phyloP scores from a whole-genome alignment of 2,888 invertebrate genomes.

The Drosophila nr. fundita region DNA sequence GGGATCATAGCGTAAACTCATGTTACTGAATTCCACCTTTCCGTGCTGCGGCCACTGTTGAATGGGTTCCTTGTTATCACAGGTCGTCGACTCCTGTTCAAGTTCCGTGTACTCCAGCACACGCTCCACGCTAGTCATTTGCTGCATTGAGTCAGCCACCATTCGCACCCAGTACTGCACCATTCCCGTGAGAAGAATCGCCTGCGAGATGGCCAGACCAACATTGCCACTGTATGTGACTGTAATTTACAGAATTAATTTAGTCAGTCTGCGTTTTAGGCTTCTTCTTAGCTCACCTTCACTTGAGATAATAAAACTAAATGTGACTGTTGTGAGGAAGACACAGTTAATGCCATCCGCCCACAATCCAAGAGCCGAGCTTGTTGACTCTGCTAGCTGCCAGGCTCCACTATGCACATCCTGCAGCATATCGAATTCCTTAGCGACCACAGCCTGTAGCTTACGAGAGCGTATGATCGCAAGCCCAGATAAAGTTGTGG shows the following conservation, averaged over 20 bases:
- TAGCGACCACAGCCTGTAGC: slow-evolving; percentile 89
- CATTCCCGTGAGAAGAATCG: slow-evolving; percentile 89
- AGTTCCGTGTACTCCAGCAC: slow-evolving; percentile 90
- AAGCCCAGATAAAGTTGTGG: slow-evolving; percentile 93
- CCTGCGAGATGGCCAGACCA: slow-evolving; percentile 89
- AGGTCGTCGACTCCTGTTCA: slow-evolving; percentile 86
- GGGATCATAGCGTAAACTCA: slow-evolving; percentile 87
- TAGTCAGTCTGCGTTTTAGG: not conserved
- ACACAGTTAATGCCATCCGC: slow-evolving; percentile 89
- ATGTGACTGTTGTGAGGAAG: slow-evolving; percentile 88
- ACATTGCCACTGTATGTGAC: slow-evolving; percentile 88
- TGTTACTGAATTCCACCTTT: slow-evolving; percentile 86
- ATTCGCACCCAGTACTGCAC: slow-evolving; percentile 89
- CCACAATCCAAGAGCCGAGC: slow-evolving; percentile 89
- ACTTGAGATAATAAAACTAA: slow-evolving; percentile 87
- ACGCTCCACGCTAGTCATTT: slow-evolving; percentile 90
- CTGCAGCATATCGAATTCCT: slow-evolving; percentile 91
- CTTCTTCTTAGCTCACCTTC: slow-evolving; percentile 85
- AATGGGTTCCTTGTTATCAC: slow-evolving; percentile 85
- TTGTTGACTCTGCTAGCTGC: slow-evolving; percentile 80
- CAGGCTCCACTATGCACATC: slow-evolving; percentile 85
- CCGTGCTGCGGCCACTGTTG: slow-evolving; percentile 89
- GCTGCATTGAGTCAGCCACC: slow-evolving; percentile 89
- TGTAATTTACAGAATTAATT: slow-evolving; percentile 32
- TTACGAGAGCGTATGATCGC: slow-evolving; percentile 93